A percentile compares a stretch with the other conserved stretches of the same genome.
phyloP scores from a whole-genome alignment of 2,797 vertebrate genomes.

The Urosaurus nigricauda region DNA sequence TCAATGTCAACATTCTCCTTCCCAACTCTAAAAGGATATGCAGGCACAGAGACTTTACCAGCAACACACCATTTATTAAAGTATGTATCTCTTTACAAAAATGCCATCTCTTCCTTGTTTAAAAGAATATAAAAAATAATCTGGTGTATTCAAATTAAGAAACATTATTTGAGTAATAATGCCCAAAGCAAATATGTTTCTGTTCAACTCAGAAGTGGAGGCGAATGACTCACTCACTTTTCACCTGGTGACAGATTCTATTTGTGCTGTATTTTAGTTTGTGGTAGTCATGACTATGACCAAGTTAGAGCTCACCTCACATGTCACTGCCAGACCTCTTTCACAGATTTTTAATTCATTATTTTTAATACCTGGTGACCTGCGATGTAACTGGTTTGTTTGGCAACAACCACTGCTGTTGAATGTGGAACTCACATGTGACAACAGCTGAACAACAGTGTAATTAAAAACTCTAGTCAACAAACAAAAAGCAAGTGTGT shows the following conservation, averaged over 20 bases:
- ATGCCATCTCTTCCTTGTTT: neutral
- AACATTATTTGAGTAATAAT: neutral
- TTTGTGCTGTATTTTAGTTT: neutral
- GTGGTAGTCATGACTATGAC: neutral
- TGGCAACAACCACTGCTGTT: neutral
- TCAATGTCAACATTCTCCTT: slow-evolving; percentile 7
- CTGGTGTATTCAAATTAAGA: neutral
- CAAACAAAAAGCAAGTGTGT: neutral
- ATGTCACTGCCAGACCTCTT: neutral
- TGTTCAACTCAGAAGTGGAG: neutral
- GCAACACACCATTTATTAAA: neutral
- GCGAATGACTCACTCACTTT: neutral
- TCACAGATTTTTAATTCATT: neutral
- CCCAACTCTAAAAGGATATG: neutral
- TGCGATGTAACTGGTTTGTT: neutral
- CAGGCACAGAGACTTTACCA: neutral
- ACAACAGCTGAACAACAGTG: neutral
- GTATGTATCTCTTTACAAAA: neutral
- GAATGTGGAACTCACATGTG: neutral
- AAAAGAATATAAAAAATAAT: neutral
- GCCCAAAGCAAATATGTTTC: neutral
- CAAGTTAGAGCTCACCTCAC: neutral
- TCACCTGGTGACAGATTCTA: neutral
- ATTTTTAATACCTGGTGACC: neutral
- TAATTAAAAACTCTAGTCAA: neutral